Conservation (phyloP, 2,113 vertebrate genomes). For the Xiphophorus maculatus region DNA sequence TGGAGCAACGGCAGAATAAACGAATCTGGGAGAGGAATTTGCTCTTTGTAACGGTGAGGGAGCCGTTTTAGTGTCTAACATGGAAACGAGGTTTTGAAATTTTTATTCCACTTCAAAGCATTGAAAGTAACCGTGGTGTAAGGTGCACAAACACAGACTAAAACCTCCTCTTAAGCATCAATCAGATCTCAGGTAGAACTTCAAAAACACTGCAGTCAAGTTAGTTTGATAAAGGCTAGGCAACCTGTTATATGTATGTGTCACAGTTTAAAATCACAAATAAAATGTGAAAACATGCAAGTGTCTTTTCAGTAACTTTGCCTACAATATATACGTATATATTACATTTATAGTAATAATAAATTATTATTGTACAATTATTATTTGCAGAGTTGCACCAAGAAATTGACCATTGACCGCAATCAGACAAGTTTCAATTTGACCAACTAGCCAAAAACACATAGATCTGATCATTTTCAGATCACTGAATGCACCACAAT, state of each 20-base stretch:
- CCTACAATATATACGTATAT: neutral
- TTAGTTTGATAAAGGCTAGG: neutral
- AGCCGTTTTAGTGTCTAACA: conserved; percentile 16
- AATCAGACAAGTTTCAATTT: neutral
- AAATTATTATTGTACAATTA: neutral
- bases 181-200: conserved; percentile 10
- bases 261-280: neutral
- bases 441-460: neutral
- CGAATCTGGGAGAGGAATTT: conserved; percentile 28
- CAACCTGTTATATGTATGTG: neutral
- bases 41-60: conserved; percentile 42
- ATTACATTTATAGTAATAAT: too few relatives aligned
- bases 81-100: conserved; percentile 36
- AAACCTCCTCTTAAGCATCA: neutral
- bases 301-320: neutral
- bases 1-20: conserved; percentile 51
- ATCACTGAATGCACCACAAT: neutral
- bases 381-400: neutral
- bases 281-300: neutral
- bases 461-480: neutral
- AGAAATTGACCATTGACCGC: neutral
- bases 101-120: conserved; percentile 36
- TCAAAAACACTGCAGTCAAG: neutral
- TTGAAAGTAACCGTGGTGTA: conserved; percentile 18
- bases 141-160: conserved; percentile 27